These are phyloP conservation scores for Habropoda laboriosa DNA, from an alignment of 1,140 invertebrate genomes.

Conservation along the genomic window DNA sequence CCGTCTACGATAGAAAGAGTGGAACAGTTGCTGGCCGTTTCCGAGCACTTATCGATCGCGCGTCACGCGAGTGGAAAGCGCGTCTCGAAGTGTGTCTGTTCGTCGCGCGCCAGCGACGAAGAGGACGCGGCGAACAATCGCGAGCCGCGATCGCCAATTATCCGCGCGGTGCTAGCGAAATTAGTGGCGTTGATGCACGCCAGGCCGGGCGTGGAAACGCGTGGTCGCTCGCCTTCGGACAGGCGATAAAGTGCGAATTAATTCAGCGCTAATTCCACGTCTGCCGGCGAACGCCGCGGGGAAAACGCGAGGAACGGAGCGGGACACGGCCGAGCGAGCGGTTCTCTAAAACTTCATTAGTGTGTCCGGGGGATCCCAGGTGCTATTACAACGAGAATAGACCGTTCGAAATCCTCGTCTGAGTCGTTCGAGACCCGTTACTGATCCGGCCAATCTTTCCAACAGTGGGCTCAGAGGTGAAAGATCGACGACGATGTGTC, in stretches of 20 bases:
- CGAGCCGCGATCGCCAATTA: conserved; percentile 46
- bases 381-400: not conserved
- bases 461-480: too few relatives aligned
- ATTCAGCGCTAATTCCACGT: conserved; percentile 61
- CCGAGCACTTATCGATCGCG: conserved; percentile 8
- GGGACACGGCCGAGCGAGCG: not conserved
- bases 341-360: conserved; percentile 53
- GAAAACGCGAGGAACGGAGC: conserved; percentile 22
- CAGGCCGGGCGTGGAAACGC: conserved; percentile 28
- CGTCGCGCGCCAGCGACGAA: not conserved
- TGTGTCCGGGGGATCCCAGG: not conserved
- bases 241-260: conserved; percentile 62
- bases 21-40: not conserved
- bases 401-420: not conserved
- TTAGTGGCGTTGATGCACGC: conserved; percentile 45
- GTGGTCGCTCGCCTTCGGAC: conserved; percentile 35
- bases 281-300: conserved; percentile 28
- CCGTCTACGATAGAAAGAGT: not conserved
- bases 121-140: conserved; percentile 30
- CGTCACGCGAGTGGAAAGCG: not conserved
- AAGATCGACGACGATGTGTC: too few relatives aligned
- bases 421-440: not conserved
- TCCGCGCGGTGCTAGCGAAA: conserved; percentile 48
- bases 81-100: not conserved
- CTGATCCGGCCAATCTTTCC: too few relatives aligned